Base-by-base conservation (phyloP, 2,888 invertebrate species). In the Neoscelio sp. region DNA sequence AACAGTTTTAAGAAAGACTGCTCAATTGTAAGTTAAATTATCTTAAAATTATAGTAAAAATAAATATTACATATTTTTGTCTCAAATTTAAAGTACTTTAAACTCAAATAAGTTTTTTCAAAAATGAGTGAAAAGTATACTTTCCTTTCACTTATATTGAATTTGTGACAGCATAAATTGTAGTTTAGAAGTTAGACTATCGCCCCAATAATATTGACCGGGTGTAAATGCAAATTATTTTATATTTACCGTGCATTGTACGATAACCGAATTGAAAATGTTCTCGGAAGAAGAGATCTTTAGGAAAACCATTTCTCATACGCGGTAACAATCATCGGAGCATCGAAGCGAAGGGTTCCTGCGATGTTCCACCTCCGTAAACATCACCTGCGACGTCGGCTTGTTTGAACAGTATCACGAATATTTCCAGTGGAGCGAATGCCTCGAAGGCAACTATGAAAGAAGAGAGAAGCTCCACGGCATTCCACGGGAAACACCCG, bases 341-440 rank as follows among this genome's bases (percentile, higher is more conserved):
- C 76, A 67, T n/a, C 18, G 54, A 67, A 56, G 79, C 76, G 48
- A 30, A 30, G 60, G 52, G 56, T 65, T 60, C 46, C 30, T 38
- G 67, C 58, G 52, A 60, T 71, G 75, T 79, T 79, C 75, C 79
- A 42, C 54, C 75, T 79, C 65, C 60, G 60, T 75, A 79, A 75
- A 79, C 79, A 75, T 75, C 75, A 67, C 70, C 70, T 65, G 74
- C 48, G 60, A 79, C 65, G 71, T 70, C 64, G 67, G 68, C 76
- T 77, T 77, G 75, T 80, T 79, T 79, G 75, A 75, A 79, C 79
- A 75, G 78, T 81, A 79, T 81, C 81, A 56, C 73, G 70, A 78
- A 81, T 79, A 74, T 78, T 77, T 81, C 52, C 62, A 79, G 44
- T 20, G 65, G 48, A 71, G 60, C 73, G 70, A 70, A 77, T 65